Evolutionary conservation across 1,140 invertebrate genomes (phyloP), one percentile per base, ranked within the genome.

Genomic region (Caerostris darwini): DNA sequence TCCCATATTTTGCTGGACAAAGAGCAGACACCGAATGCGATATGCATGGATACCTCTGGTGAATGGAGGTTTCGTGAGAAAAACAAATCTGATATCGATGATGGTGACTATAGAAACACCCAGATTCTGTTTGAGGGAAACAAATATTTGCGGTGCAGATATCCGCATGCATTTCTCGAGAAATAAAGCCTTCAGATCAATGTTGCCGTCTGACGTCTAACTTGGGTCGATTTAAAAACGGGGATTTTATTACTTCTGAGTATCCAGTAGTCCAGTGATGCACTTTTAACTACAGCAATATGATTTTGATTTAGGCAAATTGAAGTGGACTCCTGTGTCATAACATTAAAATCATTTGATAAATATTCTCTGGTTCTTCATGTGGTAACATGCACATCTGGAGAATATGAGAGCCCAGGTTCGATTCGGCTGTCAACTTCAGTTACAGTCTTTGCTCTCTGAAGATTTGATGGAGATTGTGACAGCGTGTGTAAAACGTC

Each of bases 31-130:
- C 34, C 34, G 2, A 34, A 34, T 8, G 10, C 19, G 19, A 77
- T 10, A 50, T 71, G 71, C 3, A 2, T 50, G 0, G 8, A 8
- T 3, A 7, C 8, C 8, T 71, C 7, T 4, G 14, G 3, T 8
- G 12, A 12, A 50, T 4, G 14, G 5, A 77, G 12, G 53, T 50
- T 12, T 77, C 4, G 53, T 10, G 8, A 77, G 34, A 34, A 34
- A 34, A 34, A 34, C 34, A 34, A 34, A 34, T 34, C 53, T 77
- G 5, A 5, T 3, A 77, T 53, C 34, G 3, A 12, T 12, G 71
- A 10, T 12, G 71, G 71, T 77, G 71, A 4, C 71, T 77, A 77
- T 77, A 77, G 71, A 77, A 77, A 77, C 71, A 71, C 12, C 3
- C 34, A 3, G 34, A 0, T 50, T 77, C 12, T 12, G 34, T 77